These are phyloP conservation scores for Condylura cristata DNA, from an alignment of 2,113 vertebrate species.

Conservation along the genomic window DNA sequence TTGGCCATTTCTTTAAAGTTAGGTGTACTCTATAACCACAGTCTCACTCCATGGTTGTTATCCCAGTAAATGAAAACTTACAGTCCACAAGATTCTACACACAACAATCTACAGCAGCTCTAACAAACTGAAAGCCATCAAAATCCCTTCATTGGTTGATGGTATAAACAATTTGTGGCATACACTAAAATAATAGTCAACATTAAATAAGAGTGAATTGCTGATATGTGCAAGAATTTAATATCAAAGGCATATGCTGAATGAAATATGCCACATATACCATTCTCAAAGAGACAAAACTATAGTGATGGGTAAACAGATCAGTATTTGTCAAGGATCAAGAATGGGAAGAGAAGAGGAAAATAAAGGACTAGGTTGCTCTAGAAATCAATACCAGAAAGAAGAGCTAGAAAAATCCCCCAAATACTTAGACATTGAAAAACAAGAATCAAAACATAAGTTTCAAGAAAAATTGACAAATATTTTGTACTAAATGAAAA, in stretches of 20 bases:
- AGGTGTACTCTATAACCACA: background rate
- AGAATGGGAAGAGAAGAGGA: background rate
- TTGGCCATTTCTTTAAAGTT: background rate
- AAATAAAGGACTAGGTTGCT: background rate
- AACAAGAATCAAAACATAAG: background rate
- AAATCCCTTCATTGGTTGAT: background rate
- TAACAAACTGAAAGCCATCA: background rate
- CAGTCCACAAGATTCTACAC: background rate
- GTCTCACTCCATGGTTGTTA: background rate
- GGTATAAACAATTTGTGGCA: background rate
- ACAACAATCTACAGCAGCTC: background rate
- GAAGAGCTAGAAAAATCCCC: background rate
- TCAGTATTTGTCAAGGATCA: background rate
- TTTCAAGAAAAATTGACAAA: too few relatives aligned
- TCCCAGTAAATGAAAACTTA: conserved; percentile 12
- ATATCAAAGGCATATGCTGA: conserved; percentile 4
- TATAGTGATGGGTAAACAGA: background rate
- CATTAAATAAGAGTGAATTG: background rate
- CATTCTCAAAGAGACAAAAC: conserved; percentile 6
- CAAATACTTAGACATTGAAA: background rate
- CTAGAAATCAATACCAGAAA: background rate
- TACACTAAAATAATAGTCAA: background rate
- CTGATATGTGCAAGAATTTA: background rate
- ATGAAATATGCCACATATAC: background rate
- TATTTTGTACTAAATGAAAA: too few relatives aligned